Evolutionary conservation across 2,888 invertebrate species (phyloP), one percentile per base, ranked within the genome.

Genomic region (Colletes collaris): DNA sequence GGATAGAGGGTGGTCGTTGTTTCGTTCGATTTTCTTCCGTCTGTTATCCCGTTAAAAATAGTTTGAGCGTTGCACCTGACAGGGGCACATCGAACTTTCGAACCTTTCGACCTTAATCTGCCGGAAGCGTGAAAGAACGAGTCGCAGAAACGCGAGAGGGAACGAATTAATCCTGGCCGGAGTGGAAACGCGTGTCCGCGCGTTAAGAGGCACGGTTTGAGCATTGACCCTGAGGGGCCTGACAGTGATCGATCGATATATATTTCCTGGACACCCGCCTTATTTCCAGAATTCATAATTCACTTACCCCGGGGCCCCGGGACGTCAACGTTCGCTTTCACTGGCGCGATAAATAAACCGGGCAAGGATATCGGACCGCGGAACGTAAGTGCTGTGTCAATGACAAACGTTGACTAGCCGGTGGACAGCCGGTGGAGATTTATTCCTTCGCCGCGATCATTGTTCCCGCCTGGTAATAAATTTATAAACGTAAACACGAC

Each of bases 251-350:
- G 87, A 86, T 86, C 67, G 76, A 82, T 85, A 71, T 46, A 46
- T 74, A 78, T 82, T 85, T 82, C 67, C 79, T 63, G 71, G 60
- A 60, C 82, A 35, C 64, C 71, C 72, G 76, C 63, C 80, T 86
- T 80, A 79, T 86, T 85, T 82, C 74, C 78, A 76, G 75, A 77
- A 85, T 86, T 78, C 85, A 86, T 87, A 85, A 86, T 86, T 86
- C 86, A 87, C 66, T 68, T 67, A 60, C 68, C n/a, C 3, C 67
- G 13, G 74, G 52, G 16, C 16, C 27, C 65, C 44, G 68, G 67
- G 72, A 60, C 62, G 85, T 79, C 73, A 63, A 76, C 80, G 76
- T 64, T 64, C 79, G 76, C 84, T 76, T 68, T 77, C 82, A 76
- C 78, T 56, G 52, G 27, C 27, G 13, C 75, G 81, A 76, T 81